Evolutionary conservation across 1,140 invertebrate species (phyloP).

Genomic region (Aphidius ervi): DNA sequence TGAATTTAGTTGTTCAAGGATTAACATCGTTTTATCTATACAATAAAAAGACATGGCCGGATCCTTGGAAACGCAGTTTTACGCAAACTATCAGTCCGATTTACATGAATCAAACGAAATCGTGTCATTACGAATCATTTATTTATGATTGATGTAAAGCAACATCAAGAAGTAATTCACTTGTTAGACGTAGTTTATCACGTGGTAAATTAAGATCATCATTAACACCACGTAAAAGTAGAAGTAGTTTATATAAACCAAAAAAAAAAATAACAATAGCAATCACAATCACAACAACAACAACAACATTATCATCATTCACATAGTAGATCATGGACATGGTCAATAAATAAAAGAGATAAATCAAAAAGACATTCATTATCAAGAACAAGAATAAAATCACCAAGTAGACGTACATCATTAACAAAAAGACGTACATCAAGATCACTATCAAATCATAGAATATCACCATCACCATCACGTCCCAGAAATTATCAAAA

Average conservation of each 20-base stretch:
- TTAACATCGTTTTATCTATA: too few species aligned
- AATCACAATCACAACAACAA: conserved; percentile 36
- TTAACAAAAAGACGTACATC: conserved; percentile 3
- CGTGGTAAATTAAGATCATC: conserved; percentile 23
- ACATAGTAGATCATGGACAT: conserved; percentile 27
- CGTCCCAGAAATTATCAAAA: too few species aligned
- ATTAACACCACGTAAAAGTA: conserved; percentile 26
- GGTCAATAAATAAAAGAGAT: neutral
- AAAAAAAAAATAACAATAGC: conserved; percentile 5
- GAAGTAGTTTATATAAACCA: conserved; percentile 41
- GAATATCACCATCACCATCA: too few species aligned
- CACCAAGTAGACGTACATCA: conserved; percentile 5
- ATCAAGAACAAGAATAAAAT: conserved; percentile 24
- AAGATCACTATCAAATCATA: neutral
- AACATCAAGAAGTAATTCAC: conserved; percentile 44
- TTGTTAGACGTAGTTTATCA: conserved; percentile 33
- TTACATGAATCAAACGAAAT: too few species aligned
- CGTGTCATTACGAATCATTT: too few species aligned
- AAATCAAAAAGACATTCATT: too few species aligned
- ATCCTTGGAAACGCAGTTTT: too few species aligned
- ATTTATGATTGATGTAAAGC: too few species aligned
- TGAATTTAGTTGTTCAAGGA: too few species aligned
- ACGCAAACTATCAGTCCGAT: too few species aligned
- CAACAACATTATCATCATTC: conserved; percentile 34
- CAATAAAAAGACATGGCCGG: too few species aligned